phyloP scores from a whole-genome alignment of 2,797 vertebrate species.

The Schizothorax lantsangensis region DNA sequence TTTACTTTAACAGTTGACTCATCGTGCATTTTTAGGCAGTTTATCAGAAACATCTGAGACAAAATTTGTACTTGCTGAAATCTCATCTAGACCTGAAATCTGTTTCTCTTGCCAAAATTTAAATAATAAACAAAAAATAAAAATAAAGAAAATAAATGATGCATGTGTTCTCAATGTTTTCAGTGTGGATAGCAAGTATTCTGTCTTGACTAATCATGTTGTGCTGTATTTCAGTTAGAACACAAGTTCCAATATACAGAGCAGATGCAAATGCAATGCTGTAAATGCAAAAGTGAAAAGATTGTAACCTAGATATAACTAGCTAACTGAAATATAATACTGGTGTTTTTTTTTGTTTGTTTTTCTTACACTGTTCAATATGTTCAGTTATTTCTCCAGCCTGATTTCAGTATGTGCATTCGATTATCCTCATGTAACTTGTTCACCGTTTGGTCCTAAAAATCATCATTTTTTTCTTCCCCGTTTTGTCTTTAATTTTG shows the following conservation, averaged over 20 bases:
- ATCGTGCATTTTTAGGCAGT: background rate
- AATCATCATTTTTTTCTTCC: constrained; percentile 3
- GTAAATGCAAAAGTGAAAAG: background rate
- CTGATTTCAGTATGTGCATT: background rate
- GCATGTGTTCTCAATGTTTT: background rate
- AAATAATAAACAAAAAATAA: no score
- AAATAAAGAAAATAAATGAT: background rate
- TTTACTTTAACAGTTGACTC: background rate
- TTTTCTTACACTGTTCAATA: background rate
- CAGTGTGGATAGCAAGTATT: background rate
- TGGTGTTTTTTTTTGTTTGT: background rate
- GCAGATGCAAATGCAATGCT: background rate
- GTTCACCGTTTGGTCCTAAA: background rate
- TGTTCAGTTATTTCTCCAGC: background rate
- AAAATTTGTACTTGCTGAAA: background rate
- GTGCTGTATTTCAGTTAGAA: background rate
- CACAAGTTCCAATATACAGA: background rate
- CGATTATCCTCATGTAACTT: background rate
- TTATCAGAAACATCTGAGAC: background rate
- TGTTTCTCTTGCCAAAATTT: background rate
- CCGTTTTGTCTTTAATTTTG: background rate
- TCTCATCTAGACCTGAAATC: background rate
- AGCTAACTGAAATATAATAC: background rate
- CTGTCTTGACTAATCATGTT: background rate
- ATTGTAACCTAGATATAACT: background rate